Percentiles rank a stretch among this genome's conserved stretches.
These are phyloP conservation scores for Acridotheres tristis DNA, from an alignment of 2,797 vertebrate genomes.

Conservation along the genomic window DNA sequence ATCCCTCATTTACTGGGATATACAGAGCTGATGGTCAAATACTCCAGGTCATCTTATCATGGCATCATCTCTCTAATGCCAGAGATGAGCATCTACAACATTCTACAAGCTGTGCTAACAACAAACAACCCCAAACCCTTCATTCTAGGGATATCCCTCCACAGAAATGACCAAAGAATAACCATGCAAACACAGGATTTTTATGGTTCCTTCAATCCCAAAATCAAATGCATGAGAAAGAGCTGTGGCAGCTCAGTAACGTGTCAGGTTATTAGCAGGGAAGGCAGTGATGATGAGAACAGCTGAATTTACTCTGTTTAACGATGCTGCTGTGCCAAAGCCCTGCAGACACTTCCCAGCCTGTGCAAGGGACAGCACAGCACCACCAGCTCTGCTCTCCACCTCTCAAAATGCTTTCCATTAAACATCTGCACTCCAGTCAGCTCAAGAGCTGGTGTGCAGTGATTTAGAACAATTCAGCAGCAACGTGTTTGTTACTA, in stretches of 20 bases:
- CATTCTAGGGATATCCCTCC: neutral
- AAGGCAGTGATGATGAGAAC: neutral
- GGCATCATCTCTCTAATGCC: neutral
- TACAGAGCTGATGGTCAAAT: neutral
- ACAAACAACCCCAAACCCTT: neutral
- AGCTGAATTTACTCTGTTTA: neutral
- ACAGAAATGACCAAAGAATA: neutral
- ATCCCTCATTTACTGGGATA: neutral
- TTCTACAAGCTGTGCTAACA: neutral
- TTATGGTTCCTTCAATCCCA: neutral
- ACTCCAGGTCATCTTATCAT: neutral
- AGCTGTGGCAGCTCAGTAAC: neutral
- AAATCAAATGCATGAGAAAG: rapidly evolving
- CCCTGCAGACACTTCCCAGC: neutral
- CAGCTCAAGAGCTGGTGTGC: neutral
- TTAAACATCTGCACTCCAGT: neutral
- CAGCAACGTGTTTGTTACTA: neutral
- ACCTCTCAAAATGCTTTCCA: neutral
- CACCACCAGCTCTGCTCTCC: neutral
- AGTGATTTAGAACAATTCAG: neutral
- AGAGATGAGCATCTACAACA: neutral
- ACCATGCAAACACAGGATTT: neutral
- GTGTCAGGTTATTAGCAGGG: neutral
- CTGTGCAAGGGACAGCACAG: neutral
- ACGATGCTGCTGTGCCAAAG: rapidly evolving